Evolutionary conservation across 2,113 vertebrate species (phyloP).

Genomic region (Nyctereutes procyonoides): DNA sequence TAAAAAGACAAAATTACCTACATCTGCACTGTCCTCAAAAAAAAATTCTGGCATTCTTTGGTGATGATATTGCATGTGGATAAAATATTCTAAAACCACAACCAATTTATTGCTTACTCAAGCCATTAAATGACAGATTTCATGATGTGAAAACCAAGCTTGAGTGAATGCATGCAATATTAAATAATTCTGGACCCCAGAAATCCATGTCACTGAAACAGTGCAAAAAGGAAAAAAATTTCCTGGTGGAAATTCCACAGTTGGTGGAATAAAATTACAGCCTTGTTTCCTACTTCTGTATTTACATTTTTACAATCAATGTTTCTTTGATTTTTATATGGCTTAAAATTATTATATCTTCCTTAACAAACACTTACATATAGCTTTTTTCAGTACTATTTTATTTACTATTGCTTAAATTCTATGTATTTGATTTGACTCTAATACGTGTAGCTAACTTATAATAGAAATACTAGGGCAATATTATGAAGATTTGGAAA

Average conservation of each 20-base stretch:
- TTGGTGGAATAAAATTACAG: constrained; percentile 22
- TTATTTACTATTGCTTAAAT: constrained; percentile 35
- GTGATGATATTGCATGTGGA: background rate
- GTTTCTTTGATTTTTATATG: background rate
- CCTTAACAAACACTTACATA: constrained; percentile 2
- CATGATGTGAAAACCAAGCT: background rate
- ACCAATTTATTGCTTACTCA: background rate
- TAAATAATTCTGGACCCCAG: constrained; percentile 14
- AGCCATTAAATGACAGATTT: constrained; percentile 32
- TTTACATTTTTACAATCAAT: constrained; percentile 30
- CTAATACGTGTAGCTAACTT: background rate
- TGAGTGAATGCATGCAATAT: background rate
- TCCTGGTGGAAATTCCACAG: background rate
- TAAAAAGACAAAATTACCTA: constrained; percentile 25
- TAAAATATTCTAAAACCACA: background rate
- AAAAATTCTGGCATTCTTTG: background rate
- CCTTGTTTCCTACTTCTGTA: background rate
- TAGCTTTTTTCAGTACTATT: constrained; percentile 25
- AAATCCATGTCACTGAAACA: background rate
- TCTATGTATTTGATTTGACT: background rate
- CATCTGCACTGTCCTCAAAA: constrained; percentile 2
- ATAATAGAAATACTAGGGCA: background rate
- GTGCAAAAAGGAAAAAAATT: constrained; percentile 4
- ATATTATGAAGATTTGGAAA: constrained; percentile 20
- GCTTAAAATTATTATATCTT: constrained; percentile 49